Evolutionary conservation across 2,113 vertebrate genomes (phyloP).

Genomic region (Patagioenas fasciata): DNA sequence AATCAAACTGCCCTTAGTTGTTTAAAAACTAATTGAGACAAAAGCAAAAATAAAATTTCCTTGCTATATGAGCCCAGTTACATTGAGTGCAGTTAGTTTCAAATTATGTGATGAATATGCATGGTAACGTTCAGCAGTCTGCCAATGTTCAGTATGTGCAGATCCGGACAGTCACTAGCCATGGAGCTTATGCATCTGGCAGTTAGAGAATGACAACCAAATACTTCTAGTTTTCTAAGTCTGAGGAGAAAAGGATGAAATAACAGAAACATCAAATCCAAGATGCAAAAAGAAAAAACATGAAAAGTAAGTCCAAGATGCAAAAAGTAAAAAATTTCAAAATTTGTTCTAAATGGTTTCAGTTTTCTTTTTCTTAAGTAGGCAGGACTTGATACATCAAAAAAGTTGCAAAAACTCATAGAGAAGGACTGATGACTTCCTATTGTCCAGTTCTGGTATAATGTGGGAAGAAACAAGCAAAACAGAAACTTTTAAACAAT

Average conservation of each 20-base stretch:
- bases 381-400: background rate
- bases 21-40: background rate
- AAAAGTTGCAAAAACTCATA: background rate
- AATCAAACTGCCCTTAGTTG: background rate
- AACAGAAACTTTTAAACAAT: background rate
- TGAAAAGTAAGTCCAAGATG: background rate
- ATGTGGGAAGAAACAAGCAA: background rate
- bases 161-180: conserved; percentile 8
- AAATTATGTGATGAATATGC: conserved; percentile 45
- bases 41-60: background rate
- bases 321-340: background rate
- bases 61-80: conserved; percentile 66
- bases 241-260: background rate
- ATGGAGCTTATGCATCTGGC: conserved; percentile 35
- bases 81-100: conserved; percentile 49
- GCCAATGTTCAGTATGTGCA: conserved; percentile 56
- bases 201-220: conserved; percentile 64
- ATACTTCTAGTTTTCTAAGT: conserved; percentile 49
- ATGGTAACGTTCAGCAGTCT: conserved; percentile 64
- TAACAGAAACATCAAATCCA: background rate
- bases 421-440: background rate
- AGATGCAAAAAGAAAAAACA: background rate
- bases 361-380: background rate
- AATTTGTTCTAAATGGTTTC: background rate
- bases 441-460: background rate